Evolutionary conservation across 2,888 invertebrate species (phyloP).

Genomic region (Hydrotaea diabolus): DNA sequence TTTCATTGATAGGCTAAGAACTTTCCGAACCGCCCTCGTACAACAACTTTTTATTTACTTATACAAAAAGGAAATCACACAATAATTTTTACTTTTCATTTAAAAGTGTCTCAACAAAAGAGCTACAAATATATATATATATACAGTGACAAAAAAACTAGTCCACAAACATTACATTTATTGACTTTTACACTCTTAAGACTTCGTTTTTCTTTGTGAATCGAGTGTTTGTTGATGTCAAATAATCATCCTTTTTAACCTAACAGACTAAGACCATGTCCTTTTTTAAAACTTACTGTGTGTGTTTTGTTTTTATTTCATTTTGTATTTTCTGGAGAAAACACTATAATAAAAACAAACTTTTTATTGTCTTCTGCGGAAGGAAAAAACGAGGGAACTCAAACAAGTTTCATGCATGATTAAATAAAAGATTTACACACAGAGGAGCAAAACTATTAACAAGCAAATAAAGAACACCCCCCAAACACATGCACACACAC

Average conservation of each 20-base stretch:
- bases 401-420: conserved; percentile 59
- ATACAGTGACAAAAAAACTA: no score
- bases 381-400: neutral
- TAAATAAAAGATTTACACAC: conserved; percentile 60
- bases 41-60: no score
- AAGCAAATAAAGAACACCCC: neutral
- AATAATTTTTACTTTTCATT: no score
- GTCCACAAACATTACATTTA: conserved; percentile 24
- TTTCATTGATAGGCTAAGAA: no score
- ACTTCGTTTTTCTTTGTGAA: neutral
- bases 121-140: neutral
- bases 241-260: conserved; percentile 17
- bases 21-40: no score
- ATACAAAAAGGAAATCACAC: no score
- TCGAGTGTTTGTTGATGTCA: conserved; percentile 29
- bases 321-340: conserved; percentile 5
- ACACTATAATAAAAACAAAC: conserved; percentile 32
- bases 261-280: neutral
- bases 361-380: conserved; percentile 45
- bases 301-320: neutral
- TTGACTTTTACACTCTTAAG: conserved; percentile 52
- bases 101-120: neutral
- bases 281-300: neutral
- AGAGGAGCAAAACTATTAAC: conserved; percentile 42
- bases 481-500: no score